These are phyloP conservation scores for Rhinopithecus roxellana DNA, from an alignment of 2,113 vertebrate genomes.

Conservation along the genomic window DNA sequence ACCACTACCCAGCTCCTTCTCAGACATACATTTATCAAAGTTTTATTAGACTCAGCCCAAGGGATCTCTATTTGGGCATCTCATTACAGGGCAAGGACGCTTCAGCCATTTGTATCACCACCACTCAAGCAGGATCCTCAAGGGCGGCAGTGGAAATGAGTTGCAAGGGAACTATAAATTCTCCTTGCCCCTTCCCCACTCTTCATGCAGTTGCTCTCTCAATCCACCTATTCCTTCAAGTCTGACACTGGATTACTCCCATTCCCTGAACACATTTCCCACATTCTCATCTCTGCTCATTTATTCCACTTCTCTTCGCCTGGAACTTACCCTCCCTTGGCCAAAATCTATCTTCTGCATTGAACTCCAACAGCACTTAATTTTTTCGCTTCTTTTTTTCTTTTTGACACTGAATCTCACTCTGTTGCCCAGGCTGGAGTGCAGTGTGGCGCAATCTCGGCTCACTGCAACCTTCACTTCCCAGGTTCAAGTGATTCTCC, in stretches of 20 bases:
- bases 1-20: conserved; percentile 40
- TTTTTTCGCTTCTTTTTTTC: not conserved
- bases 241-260: not conserved
- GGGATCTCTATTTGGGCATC: conserved; percentile 51
- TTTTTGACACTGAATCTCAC: not conserved
- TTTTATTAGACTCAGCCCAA: conserved; percentile 59
- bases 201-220: not conserved
- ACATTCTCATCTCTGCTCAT: conserved; percentile 38
- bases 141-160: conserved; percentile 17
- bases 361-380: conserved; percentile 38
- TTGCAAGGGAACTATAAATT: conserved; percentile 44
- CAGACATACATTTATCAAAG: conserved; percentile 61
- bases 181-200: not conserved
- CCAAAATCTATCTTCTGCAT: conserved; percentile 9
- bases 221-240: not conserved
- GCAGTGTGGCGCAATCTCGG: too few relatives aligned
- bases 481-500: too few relatives aligned
- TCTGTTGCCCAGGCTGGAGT: too few relatives aligned
- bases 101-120: conserved; percentile 48
- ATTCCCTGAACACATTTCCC: not conserved
- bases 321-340: not conserved
- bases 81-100: conserved; percentile 63
- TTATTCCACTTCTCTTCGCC: conserved; percentile 12
- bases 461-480: too few relatives aligned
- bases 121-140: conserved; percentile 13